These are phyloP conservation scores for Acholoe squamosa DNA, from an alignment of 2,888 invertebrate genomes.

Conservation along the genomic window DNA sequence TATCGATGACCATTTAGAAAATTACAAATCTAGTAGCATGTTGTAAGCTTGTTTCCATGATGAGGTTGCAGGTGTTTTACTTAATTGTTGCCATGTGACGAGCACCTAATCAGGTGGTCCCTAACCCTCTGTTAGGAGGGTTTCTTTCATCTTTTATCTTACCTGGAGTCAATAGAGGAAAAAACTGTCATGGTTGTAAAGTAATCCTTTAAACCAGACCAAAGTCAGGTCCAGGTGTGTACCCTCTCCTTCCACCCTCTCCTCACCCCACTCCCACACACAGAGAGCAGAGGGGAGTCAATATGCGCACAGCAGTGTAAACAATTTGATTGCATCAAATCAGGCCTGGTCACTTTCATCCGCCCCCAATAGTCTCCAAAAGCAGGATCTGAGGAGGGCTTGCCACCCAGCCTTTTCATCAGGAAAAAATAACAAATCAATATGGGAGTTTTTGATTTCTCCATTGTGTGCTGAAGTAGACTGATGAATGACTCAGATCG, in stretches of 20 bases:
- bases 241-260: no score
- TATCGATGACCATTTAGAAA: no score
- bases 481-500: not conserved
- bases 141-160: not conserved
- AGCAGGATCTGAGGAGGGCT: not conserved
- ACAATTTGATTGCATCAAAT: conserved; percentile 10
- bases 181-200: no score
- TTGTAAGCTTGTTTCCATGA: no score
- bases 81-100: no score
- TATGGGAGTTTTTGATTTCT: not conserved
- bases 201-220: no score
- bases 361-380: no score
- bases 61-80: no score
- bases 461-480: not conserved
- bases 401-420: not conserved
- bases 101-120: no score
- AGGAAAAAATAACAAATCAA: not conserved
- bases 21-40: no score
- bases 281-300: not conserved
- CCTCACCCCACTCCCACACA: not conserved
- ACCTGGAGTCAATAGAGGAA: no score
- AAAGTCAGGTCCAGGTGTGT: no score
- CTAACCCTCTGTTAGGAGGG: not conserved
- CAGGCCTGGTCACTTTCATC: not conserved
- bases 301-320: not conserved